Conservation (phyloP, 2,113 vertebrate species). For the Dipodomys merriami region DNA sequence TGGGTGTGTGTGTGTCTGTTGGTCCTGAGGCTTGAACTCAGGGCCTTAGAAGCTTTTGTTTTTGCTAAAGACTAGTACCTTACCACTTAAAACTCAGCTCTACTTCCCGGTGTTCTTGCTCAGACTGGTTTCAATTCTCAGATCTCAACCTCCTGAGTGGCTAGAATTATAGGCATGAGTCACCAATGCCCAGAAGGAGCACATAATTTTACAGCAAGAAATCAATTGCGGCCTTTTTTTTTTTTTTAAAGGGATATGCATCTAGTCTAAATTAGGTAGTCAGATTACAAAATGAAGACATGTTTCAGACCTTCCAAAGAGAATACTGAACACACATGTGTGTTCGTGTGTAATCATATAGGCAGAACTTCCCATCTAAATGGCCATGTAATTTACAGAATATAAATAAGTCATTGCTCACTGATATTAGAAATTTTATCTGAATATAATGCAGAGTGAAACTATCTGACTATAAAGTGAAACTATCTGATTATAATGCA, state of each 20-base stretch:
- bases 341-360: background rate
- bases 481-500: background rate
- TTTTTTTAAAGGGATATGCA: background rate
- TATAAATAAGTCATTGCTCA: background rate
- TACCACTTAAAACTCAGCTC: too few species aligned
- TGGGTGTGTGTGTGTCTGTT: too few species aligned
- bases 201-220: constrained; percentile 24
- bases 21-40: too few species aligned
- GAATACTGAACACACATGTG: background rate
- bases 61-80: too few species aligned
- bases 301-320: constrained; percentile 13
- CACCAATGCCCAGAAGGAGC: background rate
- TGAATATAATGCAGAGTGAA: background rate
- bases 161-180: too few species aligned
- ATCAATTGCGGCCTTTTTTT: background rate
- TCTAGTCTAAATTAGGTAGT: background rate
- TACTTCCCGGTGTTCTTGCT: too few species aligned
- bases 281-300: background rate
- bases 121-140: too few species aligned
- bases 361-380: background rate
- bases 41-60: too few species aligned
- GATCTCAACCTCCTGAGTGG: too few species aligned
- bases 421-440: background rate
- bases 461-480: background rate
- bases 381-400: background rate